These are phyloP conservation scores for Motacilla alba DNA, from an alignment of 2,113 vertebrate genomes.

Conservation along the genomic window DNA sequence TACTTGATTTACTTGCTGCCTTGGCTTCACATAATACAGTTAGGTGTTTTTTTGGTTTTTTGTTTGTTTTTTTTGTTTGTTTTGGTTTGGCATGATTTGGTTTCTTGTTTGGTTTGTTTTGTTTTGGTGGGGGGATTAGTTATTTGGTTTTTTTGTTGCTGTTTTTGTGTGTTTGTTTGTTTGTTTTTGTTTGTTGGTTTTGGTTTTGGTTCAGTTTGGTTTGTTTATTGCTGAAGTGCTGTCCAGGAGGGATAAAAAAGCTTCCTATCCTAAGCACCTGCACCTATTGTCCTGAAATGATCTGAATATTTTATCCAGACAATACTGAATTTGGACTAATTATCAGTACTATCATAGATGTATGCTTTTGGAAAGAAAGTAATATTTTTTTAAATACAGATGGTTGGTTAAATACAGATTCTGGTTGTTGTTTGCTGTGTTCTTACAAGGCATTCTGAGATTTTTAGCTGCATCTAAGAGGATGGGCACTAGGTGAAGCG, in stretches of 20 bases:
- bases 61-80: neutral
- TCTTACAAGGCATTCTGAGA: neutral
- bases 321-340: neutral
- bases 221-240: neutral
- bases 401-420: neutral
- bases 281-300: neutral
- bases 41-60: neutral
- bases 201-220: neutral
- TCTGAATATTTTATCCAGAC: neutral
- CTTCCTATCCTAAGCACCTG: neutral
- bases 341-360: neutral
- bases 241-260: rapidly evolving
- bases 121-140: neutral
- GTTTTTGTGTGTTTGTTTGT: neutral
- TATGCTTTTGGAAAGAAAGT: neutral
- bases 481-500: neutral
- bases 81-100: too few relatives aligned
- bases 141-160: neutral
- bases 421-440: neutral
- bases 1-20: neutral
- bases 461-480: neutral
- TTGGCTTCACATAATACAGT: neutral
- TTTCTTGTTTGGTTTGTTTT: neutral
- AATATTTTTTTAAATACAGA: neutral
- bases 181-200: neutral